Conservation (phyloP, 1,140 invertebrate genomes). For the Sitophilus oryzae region DNA sequence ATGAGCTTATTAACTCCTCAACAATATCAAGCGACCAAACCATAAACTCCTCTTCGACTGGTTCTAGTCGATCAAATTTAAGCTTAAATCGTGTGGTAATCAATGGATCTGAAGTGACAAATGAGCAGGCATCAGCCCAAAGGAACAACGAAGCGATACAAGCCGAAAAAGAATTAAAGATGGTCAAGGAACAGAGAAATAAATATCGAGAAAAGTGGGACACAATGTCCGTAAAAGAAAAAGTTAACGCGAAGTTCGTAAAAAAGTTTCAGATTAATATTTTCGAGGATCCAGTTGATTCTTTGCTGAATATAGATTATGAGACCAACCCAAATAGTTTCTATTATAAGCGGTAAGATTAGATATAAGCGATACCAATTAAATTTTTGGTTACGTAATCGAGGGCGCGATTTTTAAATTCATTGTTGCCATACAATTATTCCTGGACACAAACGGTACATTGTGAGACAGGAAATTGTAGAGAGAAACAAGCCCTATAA, state of each 20-base stretch:
- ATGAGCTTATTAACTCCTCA: no score
- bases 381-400: no score
- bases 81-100: no score
- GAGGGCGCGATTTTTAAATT: no score
- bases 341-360: no score
- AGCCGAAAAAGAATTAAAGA: background rate
- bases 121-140: background rate
- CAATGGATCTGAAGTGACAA: background rate
- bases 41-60: no score
- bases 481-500: no score
- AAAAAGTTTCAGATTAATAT: constrained; percentile 1
- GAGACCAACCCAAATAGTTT: background rate
- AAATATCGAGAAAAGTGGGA: background rate
- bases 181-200: background rate
- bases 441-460: no score
- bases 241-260: background rate
- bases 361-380: no score
- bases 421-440: no score
- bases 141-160: background rate
- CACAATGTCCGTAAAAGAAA: background rate
- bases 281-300: background rate
- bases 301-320: background rate
- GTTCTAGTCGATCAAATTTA: background rate
- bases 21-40: no score
- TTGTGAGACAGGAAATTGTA: no score